Base-by-base conservation (phyloP, 2,113 vertebrate genomes). In the Tachycineta bicolor region DNA sequence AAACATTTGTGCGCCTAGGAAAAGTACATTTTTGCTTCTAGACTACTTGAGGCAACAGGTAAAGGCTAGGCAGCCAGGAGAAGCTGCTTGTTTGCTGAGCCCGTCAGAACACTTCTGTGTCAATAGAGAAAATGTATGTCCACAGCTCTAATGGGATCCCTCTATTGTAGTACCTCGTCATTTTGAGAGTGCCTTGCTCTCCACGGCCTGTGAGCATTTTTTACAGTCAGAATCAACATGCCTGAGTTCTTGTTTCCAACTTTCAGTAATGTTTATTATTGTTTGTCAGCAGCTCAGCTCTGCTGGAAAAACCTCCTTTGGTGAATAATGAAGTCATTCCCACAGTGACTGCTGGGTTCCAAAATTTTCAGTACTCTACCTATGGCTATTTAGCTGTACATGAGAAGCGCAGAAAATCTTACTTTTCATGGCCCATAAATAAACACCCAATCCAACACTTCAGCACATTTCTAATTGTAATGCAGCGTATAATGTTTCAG, bases 401-500 rank as follows among this genome's bases (percentile, higher is more conserved):
- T 78, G 90, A 95, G 90, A 96, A 81, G 50, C 2, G 5, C 87
- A 94, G 87, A 94, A 95, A 97, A 91, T 95, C 79, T 95, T 92
- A 90, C 79, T 93, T 97, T 98, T 96, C 96, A 97, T 96, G 90
- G 92, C 85, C 90, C 88, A 96, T 97, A 98, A 97, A 97, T 96
- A 98, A 97, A 88, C 68, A 85, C 89, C 69, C 91, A 97, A 93
- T 96, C 89, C 79, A 96, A 95, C 83, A 95, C 84, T 97, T 97
- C 94, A 97, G 96, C 97, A 96, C 92, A 96, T 98, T 97, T 97
- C 95, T 98, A 97, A 97, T 97, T 97, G 92, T 78, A 97, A 98
- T 95, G 94, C 91, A 93, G 79, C 9, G 0, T 96, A 90, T 95
- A 97, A 97, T 97, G 93, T 97, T 97, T 93, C 74, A 88, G 80